These are phyloP conservation scores for Pyrocephalus nanus DNA, from an alignment of 2,797 vertebrate species.

Conservation along the genomic window DNA sequence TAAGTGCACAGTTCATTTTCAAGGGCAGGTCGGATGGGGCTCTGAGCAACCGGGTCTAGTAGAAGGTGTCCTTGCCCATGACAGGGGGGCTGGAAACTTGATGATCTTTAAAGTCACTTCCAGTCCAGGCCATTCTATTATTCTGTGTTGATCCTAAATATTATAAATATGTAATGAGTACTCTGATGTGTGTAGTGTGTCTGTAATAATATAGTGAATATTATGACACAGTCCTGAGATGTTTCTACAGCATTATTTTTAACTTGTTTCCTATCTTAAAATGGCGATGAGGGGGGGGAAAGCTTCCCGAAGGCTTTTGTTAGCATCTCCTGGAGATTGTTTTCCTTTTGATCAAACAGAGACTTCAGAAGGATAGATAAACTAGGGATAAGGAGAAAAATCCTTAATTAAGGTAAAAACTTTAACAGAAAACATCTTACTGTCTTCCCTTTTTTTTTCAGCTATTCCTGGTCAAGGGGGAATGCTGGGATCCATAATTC, in stretches of 20 bases:
- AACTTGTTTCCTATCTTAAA: neutral
- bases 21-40: neutral
- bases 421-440: neutral
- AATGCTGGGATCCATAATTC: neutral
- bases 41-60: neutral
- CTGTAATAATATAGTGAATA: neutral
- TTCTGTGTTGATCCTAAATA: neutral
- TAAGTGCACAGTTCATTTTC: neutral
- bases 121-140: neutral
- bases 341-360: neutral
- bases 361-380: neutral
- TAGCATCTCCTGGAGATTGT: neutral
- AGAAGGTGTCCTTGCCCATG: neutral
- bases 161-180: neutral
- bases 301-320: neutral
- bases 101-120: neutral
- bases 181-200: neutral
- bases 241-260: neutral
- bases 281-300: neutral
- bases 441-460: neutral
- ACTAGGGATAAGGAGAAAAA: neutral
- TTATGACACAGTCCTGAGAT: neutral
- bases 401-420: neutral
- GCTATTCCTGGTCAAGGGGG: rapidly evolving
- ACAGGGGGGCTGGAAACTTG: neutral